A percentile compares a stretch with the other conserved stretches of the same genome.
Conservation (phyloP, 1,140 invertebrate species). For the Phortica variegata region DNA sequence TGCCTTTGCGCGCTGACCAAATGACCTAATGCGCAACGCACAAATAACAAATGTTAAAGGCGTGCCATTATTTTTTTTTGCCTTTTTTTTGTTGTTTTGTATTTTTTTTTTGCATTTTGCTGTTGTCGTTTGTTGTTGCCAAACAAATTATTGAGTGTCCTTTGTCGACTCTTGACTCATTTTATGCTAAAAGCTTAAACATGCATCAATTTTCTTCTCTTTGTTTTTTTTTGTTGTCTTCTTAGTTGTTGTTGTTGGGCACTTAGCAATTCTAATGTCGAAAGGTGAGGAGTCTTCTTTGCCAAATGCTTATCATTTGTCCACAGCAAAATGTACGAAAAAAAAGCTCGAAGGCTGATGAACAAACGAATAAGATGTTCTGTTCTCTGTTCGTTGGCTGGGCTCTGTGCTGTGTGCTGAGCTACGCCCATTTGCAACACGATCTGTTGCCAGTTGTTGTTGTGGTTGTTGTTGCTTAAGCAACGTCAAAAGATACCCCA, state of each 20-base stretch:
- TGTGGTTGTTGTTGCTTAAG: not conserved
- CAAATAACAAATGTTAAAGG: not conserved
- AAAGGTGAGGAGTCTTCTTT: no score
- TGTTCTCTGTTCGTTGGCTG: not conserved
- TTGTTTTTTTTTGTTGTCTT: not conserved
- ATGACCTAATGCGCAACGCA: conserved; percentile 44
- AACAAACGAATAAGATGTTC: not conserved
- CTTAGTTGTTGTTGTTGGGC: not conserved
- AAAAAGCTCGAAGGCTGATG: not conserved
- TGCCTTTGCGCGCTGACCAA: conserved; percentile 24
- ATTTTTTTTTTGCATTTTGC: no score
- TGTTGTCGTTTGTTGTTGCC: no score
- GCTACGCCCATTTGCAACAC: conserved; percentile 35
- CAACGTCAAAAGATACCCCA: conserved; percentile 14
- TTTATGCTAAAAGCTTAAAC: not conserved
- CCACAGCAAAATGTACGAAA: no score
- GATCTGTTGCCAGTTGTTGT: conserved; percentile 4
- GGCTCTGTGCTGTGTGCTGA: not conserved
- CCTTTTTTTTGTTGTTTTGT: no score
- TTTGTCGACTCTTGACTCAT: conserved; percentile 4
- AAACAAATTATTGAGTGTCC: not conserved
- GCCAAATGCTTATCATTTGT: no score
- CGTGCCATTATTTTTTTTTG: not conserved
- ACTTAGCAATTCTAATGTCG: conserved; percentile 53
- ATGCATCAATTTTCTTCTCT: not conserved